These are phyloP conservation scores for Opisthograptis luteolata DNA, from an alignment of 2,888 invertebrate genomes.

Conservation along the genomic window DNA sequence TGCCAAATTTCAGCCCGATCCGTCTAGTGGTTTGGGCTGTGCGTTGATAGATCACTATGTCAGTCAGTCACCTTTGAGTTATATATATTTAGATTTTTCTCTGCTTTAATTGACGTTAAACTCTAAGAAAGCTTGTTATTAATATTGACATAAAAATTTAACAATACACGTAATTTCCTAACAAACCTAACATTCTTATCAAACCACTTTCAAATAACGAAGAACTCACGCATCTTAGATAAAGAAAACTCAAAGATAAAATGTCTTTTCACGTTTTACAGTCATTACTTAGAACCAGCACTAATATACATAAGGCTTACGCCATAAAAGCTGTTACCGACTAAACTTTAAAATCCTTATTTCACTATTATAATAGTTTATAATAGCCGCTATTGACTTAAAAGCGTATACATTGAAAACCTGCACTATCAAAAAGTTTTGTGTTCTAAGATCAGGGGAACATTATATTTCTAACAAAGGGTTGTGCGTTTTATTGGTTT, in stretches of 20 bases:
- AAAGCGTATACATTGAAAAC: constrained; percentile 54
- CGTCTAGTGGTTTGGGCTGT: too few species aligned
- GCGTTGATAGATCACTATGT: too few species aligned
- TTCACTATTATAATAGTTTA: constrained; percentile 1
- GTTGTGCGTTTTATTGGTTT: constrained; percentile 62
- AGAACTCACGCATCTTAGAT: not conserved
- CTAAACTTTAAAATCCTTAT: constrained; percentile 22
- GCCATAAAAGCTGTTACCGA: constrained; percentile 20
- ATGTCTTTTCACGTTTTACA: constrained; percentile 26
- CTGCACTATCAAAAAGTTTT: constrained; percentile 50
- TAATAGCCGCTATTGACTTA: constrained; percentile 39
- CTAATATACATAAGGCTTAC: constrained; percentile 2
- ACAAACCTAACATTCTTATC: not conserved
- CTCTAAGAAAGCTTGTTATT: not conserved
- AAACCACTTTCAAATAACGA: not conserved
- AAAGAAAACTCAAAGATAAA: constrained; percentile 9
- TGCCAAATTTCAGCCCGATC: too few species aligned
- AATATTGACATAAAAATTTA: not conserved
- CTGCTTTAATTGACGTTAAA: not conserved
- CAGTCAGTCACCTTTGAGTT: too few species aligned
- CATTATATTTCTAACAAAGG: constrained; percentile 42
- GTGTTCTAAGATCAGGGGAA: constrained; percentile 45
- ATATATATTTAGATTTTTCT: not conserved
- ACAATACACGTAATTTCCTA: not conserved
- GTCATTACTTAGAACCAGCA: constrained; percentile 20